Conservation (phyloP, 2,113 vertebrate species). For the Phocoena sinus region DNA sequence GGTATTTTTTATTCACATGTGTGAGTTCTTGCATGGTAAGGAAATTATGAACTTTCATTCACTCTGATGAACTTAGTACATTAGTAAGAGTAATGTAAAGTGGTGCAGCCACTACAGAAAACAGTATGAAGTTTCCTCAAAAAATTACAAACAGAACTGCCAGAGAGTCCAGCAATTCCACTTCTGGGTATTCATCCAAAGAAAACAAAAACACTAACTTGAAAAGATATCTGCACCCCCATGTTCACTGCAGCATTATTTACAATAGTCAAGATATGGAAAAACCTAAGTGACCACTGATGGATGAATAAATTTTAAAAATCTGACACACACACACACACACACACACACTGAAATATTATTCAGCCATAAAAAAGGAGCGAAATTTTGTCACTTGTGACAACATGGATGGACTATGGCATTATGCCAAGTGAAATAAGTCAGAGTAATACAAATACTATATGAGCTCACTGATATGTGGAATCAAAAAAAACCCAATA, state of each 20-base stretch:
- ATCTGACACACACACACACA: background rate
- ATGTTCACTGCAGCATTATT: background rate
- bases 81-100: background rate
- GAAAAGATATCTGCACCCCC: background rate
- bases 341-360: background rate
- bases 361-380: background rate
- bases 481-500: too few species aligned
- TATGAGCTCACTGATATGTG: too few species aligned
- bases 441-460: background rate
- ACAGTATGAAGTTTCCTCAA: fast-evolving
- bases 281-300: background rate
- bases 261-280: background rate
- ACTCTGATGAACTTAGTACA: background rate
- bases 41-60: background rate
- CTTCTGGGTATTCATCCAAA: background rate
- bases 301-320: background rate
- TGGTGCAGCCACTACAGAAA: background rate
- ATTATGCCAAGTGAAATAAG: background rate
- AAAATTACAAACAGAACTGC: background rate
- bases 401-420: background rate
- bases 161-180: background rate
- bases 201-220: background rate
- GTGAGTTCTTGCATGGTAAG: background rate
- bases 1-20: background rate
- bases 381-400: background rate